Evolutionary conservation across 2,888 invertebrate genomes (phyloP).

Genomic region (Hypolimnas misippus): DNA sequence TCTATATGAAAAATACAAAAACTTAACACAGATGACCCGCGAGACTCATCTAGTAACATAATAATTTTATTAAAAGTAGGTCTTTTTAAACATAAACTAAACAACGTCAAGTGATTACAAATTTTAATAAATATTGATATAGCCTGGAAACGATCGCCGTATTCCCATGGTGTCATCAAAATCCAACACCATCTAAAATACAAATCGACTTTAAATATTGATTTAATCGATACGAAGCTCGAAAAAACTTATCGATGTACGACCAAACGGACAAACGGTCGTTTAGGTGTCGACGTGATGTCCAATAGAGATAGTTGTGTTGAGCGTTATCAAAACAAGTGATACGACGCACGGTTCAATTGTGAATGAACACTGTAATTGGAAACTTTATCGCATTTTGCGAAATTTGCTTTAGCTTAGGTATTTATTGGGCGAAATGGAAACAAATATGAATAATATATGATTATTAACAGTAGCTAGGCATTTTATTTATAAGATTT

Average conservation of each 20-base stretch:
- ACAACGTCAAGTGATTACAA: too few relatives aligned
- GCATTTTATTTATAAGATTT: too few relatives aligned
- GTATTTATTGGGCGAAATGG: not conserved
- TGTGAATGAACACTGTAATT: slow-evolving; percentile 36
- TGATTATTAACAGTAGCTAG: not conserved
- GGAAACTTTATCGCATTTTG: slow-evolving; percentile 21
- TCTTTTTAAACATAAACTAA: too few relatives aligned
- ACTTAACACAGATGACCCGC: too few relatives aligned
- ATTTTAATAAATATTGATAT: too few relatives aligned
- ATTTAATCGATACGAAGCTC: not conserved
- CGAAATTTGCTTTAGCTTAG: slow-evolving; percentile 5
- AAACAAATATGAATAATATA: not conserved
- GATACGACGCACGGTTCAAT: slow-evolving; percentile 26
- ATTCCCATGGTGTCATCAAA: too few relatives aligned
- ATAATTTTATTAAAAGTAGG: too few relatives aligned
- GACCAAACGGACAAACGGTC: slow-evolving; percentile 6
- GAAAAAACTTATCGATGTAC: not conserved
- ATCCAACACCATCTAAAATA: not conserved
- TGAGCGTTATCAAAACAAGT: slow-evolving; percentile 28
- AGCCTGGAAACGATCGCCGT: too few relatives aligned
- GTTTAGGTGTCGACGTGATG: not conserved
- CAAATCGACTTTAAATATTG: not conserved
- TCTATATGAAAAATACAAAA: too few relatives aligned
- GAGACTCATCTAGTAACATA: too few relatives aligned
- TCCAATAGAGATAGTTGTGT: not conserved